These are phyloP conservation scores for Leucosticte australis DNA, from an alignment of 2,113 vertebrate species.

Conservation along the genomic window DNA sequence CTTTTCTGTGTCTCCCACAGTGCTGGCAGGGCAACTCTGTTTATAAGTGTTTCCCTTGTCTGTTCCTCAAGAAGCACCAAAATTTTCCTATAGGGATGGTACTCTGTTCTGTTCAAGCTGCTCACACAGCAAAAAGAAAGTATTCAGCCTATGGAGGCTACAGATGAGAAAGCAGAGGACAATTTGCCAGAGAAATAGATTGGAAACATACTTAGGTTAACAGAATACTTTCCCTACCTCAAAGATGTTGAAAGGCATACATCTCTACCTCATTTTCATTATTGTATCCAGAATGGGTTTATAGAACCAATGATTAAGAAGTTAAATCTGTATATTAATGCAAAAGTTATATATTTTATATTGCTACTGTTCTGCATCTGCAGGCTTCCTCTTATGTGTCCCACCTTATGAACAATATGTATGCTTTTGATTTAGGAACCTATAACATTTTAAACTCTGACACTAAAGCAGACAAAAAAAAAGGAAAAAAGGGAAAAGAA, in stretches of 20 bases:
- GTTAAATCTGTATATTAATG: background rate
- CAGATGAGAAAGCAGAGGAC: background rate
- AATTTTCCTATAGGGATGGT: background rate
- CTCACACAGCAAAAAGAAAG: background rate
- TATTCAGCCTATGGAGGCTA: background rate
- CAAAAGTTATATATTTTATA: background rate
- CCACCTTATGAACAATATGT: background rate
- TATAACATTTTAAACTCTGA: background rate
- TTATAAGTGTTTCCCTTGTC: background rate
- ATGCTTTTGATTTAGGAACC: slow-evolving; percentile 45
- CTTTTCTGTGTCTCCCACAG: background rate
- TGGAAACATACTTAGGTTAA: background rate
- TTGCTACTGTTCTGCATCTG: background rate
- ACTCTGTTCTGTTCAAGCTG: background rate
- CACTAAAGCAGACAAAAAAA: background rate
- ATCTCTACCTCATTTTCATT: background rate
- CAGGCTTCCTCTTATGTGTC: background rate
- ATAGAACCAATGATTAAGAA: background rate
- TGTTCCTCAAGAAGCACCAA: background rate
- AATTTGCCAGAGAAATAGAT: background rate
- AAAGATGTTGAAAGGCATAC: background rate
- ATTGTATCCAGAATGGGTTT: background rate
- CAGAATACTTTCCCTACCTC: background rate
- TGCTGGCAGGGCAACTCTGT: background rate
- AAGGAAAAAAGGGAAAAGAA: background rate